These are phyloP conservation scores for Salminus brasiliensis DNA, from an alignment of 2,113 vertebrate genomes.

Conservation along the genomic window DNA sequence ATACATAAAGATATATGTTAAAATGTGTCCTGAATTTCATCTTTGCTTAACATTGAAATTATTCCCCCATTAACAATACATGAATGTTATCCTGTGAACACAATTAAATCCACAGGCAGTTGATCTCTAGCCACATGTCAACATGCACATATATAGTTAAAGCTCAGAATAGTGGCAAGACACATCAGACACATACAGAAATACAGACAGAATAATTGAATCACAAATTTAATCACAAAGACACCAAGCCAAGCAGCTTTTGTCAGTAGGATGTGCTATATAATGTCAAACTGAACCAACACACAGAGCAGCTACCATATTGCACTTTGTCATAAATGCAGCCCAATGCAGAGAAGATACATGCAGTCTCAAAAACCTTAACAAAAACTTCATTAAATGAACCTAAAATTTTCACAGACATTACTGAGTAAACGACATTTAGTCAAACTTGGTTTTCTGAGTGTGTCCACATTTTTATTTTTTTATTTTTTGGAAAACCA, in stretches of 20 bases:
- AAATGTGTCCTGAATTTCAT: no score
- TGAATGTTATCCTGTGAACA: not conserved
- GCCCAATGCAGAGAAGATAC: conserved; percentile 21
- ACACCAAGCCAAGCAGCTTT: conserved; percentile 45
- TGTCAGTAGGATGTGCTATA: conserved; percentile 40
- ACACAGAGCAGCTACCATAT: conserved; percentile 46
- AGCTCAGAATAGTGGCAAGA: conserved; percentile 4
- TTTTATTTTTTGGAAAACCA: not conserved
- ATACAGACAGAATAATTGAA: conserved; percentile 4
- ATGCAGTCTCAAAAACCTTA: not conserved
- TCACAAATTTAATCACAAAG: conserved; percentile 28
- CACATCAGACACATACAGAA: conserved; percentile 9
- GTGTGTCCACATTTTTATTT: not conserved
- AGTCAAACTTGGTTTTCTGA: not conserved
- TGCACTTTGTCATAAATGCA: conserved; percentile 49
- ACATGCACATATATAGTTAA: conserved; percentile 1
- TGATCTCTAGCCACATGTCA: not conserved
- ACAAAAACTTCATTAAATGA: not conserved
- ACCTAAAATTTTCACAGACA: not conserved
- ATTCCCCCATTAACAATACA: no score
- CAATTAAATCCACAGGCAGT: not conserved
- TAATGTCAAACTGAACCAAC: conserved; percentile 29
- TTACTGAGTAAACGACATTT: not conserved
- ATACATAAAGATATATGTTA: no score
- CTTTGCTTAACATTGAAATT: no score